Base-by-base conservation (phyloP, 2,113 vertebrate genomes). In the Campylomormyrus tamandua region DNA sequence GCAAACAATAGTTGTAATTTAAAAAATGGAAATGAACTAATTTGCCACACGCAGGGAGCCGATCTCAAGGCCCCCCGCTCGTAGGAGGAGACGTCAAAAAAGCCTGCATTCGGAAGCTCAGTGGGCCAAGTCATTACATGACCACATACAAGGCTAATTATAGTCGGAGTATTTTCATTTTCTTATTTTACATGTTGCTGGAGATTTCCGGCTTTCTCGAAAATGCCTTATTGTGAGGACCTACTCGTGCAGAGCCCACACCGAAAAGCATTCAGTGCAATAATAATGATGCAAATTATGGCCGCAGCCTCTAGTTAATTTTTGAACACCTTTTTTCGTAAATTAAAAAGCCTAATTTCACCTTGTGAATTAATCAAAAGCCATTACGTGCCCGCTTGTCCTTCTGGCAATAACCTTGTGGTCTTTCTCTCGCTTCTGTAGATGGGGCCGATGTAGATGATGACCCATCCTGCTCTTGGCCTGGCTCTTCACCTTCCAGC, bases 401-500 rank as follows among this genome's bases (percentile, higher is more conserved):
- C 74, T 87, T 91, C 45, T 27, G 84, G 87, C 49, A 17, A 50
- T 66, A 70, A 90, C 39, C 13, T 48, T 56, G 3, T 27, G 10
- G 13, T 84, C 13, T 49, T 8, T 91, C 48, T 90, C 9, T 56
- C 35, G 10, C 35, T 85, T 0, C 95, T 96, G 90, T 95, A 99
- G 98, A 99, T 93, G 97, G 97, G 91, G 96, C 95, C 94, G 98
- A 99, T 94, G 95, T 98, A 92, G 98, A 99, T 91, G 98, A 99
- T 95, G 98, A 99, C 92, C 98, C 98, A 77, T 96, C 96, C 1
- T 99, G 97, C 95, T 99, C 97, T 84, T 99, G 98, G 98, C 97
- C 98, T 86, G 97, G 98, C 89, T 99, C 98, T 90, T 99, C 98
- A 0, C 98, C 98, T 84, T 99, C 98, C 48, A 99, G 98, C 95